Conservation (phyloP, 37 sponge, comb jelly and placozoan genomes). For the Eunapius fragilis region DNA sequence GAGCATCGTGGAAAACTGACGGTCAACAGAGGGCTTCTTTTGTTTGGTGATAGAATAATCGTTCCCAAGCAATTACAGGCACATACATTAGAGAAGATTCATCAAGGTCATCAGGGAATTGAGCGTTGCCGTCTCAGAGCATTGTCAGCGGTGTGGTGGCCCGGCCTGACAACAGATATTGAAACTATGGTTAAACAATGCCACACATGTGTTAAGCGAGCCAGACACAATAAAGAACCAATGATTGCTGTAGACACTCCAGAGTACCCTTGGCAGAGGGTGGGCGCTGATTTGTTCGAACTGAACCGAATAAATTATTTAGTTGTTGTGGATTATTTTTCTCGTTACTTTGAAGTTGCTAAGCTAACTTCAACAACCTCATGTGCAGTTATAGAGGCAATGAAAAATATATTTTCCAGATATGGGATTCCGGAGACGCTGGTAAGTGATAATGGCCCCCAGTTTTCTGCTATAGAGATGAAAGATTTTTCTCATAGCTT, state of each 20-base stretch:
- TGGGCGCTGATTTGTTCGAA: slow-evolving; percentile 17
- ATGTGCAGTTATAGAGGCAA: slow-evolving; percentile 7
- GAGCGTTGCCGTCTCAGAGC: background rate
- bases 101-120: slow-evolving; percentile 27
- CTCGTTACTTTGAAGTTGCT: slow-evolving; percentile 33
- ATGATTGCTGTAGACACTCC: background rate
- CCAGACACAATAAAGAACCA: slow-evolving; percentile 9
- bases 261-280: slow-evolving; percentile 17
- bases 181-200: background rate
- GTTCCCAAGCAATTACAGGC: slow-evolving; percentile 11
- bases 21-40: background rate
- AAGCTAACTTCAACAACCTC: slow-evolving; percentile 14
- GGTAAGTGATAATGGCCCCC: slow-evolving; percentile 43
- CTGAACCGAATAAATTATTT: slow-evolving; percentile 5
- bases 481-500: slow-evolving; percentile 27
- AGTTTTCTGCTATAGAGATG: slow-evolving; percentile 36
- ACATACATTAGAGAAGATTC: background rate
- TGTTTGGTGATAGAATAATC: slow-evolving; percentile 9
- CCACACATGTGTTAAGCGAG: background rate
- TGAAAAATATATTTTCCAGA: slow-evolving; percentile 19
- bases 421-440: slow-evolving; percentile 29
- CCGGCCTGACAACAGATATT: slow-evolving; percentile 13
- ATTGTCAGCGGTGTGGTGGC: slow-evolving; percentile 27
- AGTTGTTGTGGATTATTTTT: slow-evolving; percentile 40
- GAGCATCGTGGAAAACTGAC: background rate